Percentiles rank a stretch among this genome's conserved stretches.
Conservation (phyloP, 1,140 invertebrate species). For the Drosophila prosaltans region DNA sequence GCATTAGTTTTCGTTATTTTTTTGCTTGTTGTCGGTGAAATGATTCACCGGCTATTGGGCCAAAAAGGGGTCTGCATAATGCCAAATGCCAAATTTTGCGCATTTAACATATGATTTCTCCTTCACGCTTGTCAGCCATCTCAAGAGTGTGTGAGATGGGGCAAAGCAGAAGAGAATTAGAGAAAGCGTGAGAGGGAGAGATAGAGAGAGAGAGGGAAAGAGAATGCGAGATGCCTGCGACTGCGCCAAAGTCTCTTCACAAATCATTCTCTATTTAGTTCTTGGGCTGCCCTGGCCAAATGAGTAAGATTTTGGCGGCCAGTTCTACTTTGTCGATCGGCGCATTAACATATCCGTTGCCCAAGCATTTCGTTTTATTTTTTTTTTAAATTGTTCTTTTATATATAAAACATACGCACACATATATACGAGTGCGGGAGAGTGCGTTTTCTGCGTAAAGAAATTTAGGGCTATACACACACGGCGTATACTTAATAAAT, state of each 20-base stretch:
- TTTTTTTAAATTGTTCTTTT: conserved; percentile 13
- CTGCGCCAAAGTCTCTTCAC: conserved; percentile 24
- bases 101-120: conserved; percentile 73
- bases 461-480: conserved; percentile 38
- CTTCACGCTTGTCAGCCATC: conserved; percentile 42
- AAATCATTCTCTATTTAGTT: conserved; percentile 24
- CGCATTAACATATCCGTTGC: conserved; percentile 81
- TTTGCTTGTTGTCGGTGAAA: background rate
- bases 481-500: conserved; percentile 67
- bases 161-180: conserved; percentile 16
- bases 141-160: conserved; percentile 8
- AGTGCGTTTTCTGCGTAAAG: conserved; percentile 52
- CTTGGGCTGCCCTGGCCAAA: conserved; percentile 28
- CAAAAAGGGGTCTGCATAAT: conserved; percentile 18
- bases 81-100: conserved; percentile 70
- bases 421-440: conserved; percentile 11
- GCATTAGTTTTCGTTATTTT: conserved; percentile 37
- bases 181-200: background rate
- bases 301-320: conserved; percentile 26
- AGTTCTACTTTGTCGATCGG: conserved; percentile 80
- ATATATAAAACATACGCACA: conserved; percentile 39
- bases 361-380: conserved; percentile 46
- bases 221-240: background rate
- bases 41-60: conserved; percentile 59
- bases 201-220: background rate